Base-by-base conservation (phyloP, 2,797 vertebrate genomes). In the Pempheris klunzingeri region DNA sequence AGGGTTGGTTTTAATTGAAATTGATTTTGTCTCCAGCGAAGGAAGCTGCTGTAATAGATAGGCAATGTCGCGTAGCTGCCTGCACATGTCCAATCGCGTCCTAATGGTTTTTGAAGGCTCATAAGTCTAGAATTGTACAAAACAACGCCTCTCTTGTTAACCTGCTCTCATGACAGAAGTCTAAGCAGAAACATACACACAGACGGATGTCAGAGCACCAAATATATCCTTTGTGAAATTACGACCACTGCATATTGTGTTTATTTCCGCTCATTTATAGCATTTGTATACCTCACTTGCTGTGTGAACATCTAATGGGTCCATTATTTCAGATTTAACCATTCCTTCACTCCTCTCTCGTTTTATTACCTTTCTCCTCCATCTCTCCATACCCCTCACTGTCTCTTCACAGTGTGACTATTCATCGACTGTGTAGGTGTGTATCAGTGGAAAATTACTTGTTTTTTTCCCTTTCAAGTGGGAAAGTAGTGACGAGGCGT, bases 1-100 rank as follows among this genome's bases (percentile, higher is more conserved):
- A n/a, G 68, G 47, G 49, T 66, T 78, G 62, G 50, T 84, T 94
- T 94, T 93, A 93, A 95, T 94, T 93, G 83, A 94, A 94, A 95
- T 94, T 86, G 92, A 94, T 95, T 91, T 93, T 84, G 81, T 85
- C 82, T 90, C 81, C 70, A 65, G 78, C 52, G 57, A 84, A 81
- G 87, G 88, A 92, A 86, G 83, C 82, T 77, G 74, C 81, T 82
- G 78, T 90, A 92, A 92, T 87, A 82, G 90, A 93, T 89, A 83
- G 84, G 73, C 32, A 70, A 60, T 78, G 85, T 80, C 28, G 38
- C 69, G 39, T 30, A 80, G 43, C 75, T 67, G 74, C 63, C 68
- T 83, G 73, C 69, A 80, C 71, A 85, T 87, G 75, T 82, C 77
- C 65, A 44, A 60, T 73, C 49, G 72, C 44, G 24, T 83, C 77